Evolutionary conservation across 2,888 invertebrate genomes (phyloP), one percentile per base, ranked within the genome.

Genomic region (Augochlorella aurata): DNA sequence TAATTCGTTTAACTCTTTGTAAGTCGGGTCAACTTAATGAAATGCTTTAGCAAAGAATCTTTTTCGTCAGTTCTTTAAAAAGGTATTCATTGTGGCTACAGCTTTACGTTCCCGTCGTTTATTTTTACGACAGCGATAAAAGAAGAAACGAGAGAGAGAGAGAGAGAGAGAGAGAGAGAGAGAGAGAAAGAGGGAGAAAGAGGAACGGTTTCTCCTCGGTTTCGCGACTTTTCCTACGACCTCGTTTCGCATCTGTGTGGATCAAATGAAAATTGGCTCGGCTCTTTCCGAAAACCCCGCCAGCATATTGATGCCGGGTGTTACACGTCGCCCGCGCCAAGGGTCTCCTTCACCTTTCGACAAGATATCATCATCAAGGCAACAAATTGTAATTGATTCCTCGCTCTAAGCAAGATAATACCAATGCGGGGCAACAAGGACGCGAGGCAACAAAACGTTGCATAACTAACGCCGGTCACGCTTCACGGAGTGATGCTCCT

Each of bases 401-500:
- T 89, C 84, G 87, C 86, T 89, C 89, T 81, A 83, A 88, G 88
- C 89, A 86, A 90, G 89, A 90, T 90, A 92, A 92, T 91, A 90
- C 88, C 88, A 88, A 87, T 89, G 87, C 90, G 88, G 88, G 88
- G 86, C 86, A 89, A 89, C 91, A 92, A 92, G 92, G 92, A 89
- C 91, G 88, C 87, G 86, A 86, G 85, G 90, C 89, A 91, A 90
- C 91, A 87, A 92, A 91, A 90, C 88, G 91, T 93, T 93, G 93
- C 93, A 93, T 93, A 93, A 93, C 91, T 88, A 91, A 91, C 86
- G 83, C 88, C 88, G 91, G 93, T 93, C 91, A 93, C 92, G 93
- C 92, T 93, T 89, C 90, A 89, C 84, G 86, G 90, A 91, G 80
- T 87, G 88, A 89, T 89, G 87, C 88, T 88, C 87, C 85, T 71